Base-by-base conservation (phyloP, 2,888 invertebrate genomes). In the Drosophila gaucha region DNA sequence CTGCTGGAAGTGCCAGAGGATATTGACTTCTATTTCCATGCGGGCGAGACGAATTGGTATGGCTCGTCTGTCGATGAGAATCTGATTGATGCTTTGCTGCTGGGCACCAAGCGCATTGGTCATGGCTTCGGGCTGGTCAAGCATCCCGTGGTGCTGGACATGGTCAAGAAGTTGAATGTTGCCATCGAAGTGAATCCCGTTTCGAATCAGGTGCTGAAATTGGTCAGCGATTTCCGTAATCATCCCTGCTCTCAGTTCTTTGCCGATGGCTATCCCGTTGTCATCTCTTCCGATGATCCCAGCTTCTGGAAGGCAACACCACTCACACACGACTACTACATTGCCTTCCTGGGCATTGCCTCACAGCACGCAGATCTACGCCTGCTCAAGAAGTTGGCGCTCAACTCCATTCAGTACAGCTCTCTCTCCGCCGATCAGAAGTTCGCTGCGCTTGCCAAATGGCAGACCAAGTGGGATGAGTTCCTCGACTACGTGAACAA, bases 41-140 rank as follows among this genome's bases (percentile, higher is more conserved):
- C 96, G 0, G 97, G 96, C 0, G 97, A 97, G 91, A 96, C 96
- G 0, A 94, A 95, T 87, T 95, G 96, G 96, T 94, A 92, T 83
- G 96, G 94, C 16, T 92, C 92, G 14, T 72, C 90, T 0, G 94
- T 94, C 0, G 96, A 97, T 87, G 93, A 94, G 59, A 96, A 97
- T 89, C 90, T 97, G 3, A 91, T 96, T 14, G 97, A 97, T 84
- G 96, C 97, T 1, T 92, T 96, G 31, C 90, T 97, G 31, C 90
- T 97, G 41, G 95, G 95, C 49, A 93, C 95, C 0, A 95, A 95
- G 78, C 93, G 97, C 41, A 94, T 97, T 59, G 97, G 96, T 0
- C 97, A 97, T 73, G 97, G 95, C 2, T 96, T 94, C 74, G 95
- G 95, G 0, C 86, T 96, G 30, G 89, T 93, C 0, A 96, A 96